Conservation (phyloP, 2,113 vertebrate genomes). For the Trematocara macrostoma region DNA sequence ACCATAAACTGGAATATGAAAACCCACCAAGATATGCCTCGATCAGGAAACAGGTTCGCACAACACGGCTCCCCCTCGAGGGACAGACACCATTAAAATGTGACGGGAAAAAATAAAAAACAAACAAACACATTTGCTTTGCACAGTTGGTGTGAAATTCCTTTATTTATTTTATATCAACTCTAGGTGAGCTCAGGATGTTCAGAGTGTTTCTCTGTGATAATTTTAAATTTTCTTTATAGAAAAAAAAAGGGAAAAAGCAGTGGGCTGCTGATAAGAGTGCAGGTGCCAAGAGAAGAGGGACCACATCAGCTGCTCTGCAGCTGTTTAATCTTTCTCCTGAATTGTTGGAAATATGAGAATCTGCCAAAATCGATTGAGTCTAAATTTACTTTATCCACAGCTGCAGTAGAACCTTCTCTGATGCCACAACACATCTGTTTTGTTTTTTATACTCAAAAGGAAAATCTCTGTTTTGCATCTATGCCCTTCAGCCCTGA, state of each 20-base stretch:
- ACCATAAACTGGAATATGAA: slow-evolving; percentile 44
- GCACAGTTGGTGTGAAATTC: slow-evolving; percentile 51
- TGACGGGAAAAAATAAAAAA: slow-evolving; percentile 45
- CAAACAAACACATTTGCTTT: slow-evolving; percentile 60
- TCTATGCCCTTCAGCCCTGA: slow-evolving; percentile 4
- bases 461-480: neutral
- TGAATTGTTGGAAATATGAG: neutral
- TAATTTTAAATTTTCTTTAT: slow-evolving; percentile 17
- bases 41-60: slow-evolving; percentile 46
- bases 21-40: slow-evolving; percentile 40
- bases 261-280: neutral
- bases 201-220: slow-evolving; percentile 32
- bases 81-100: slow-evolving; percentile 58
- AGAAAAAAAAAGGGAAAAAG: neutral
- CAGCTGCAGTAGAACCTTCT: neutral
- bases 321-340: neutral
- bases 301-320: neutral
- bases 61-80: slow-evolving; percentile 37
- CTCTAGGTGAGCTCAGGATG: slow-evolving; percentile 44
- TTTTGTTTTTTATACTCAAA: neutral
- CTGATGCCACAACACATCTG: neutral
- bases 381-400: neutral
- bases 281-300: neutral
- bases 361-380: neutral
- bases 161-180: slow-evolving; percentile 43